phyloP scores from a whole-genome alignment of 2,888 invertebrate genomes.

The Leptinotarsa rubiginosa region DNA sequence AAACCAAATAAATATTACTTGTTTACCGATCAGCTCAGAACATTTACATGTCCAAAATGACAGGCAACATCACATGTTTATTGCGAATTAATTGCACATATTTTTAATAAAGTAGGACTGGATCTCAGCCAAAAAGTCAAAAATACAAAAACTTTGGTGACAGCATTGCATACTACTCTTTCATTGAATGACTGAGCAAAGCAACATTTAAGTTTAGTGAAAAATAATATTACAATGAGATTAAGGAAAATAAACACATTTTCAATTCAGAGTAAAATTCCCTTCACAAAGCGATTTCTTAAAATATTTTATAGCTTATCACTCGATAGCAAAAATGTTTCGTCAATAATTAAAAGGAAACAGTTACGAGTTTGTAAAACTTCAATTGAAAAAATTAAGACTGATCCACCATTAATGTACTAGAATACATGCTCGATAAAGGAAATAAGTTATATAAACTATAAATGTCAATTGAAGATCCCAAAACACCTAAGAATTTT shows the following conservation, averaged over 20 bases:
- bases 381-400: neutral
- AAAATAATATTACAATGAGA: conserved; percentile 42
- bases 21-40: conserved; percentile 39
- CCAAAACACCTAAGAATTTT: neutral
- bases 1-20: conserved; percentile 47
- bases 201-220: conserved; percentile 32
- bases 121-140: conserved; percentile 43
- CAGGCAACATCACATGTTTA: conserved; percentile 58
- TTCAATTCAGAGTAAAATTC: neutral
- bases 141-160: conserved; percentile 58
- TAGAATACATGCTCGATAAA: neutral
- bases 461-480: neutral
- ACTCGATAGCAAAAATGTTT: conserved; percentile 1
- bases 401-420: neutral
- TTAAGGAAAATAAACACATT: conserved; percentile 21
- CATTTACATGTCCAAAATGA: conserved; percentile 32
- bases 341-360: neutral
- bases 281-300: neutral
- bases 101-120: conserved; percentile 44
- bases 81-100: conserved; percentile 61
- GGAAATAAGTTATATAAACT: too few species aligned
- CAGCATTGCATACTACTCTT: conserved; percentile 58
- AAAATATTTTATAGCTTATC: neutral
- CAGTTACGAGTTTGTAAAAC: neutral
- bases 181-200: conserved; percentile 52